Evolutionary conservation across 2,888 invertebrate genomes (phyloP), one percentile per base, ranked within the genome.

Genomic region (Thecocarcelia acutangulata): DNA sequence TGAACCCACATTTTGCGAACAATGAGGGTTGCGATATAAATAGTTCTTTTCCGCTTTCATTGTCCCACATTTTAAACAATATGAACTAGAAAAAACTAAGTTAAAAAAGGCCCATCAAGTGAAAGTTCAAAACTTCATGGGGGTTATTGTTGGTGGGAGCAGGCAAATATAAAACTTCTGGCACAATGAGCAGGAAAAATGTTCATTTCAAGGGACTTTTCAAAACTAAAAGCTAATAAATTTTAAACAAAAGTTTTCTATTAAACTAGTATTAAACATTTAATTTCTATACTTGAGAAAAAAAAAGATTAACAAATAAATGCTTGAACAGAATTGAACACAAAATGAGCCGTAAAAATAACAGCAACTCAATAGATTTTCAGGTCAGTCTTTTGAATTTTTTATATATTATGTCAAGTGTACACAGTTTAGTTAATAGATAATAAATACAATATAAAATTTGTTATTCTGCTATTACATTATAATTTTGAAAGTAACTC

Each of bases 91-190:
- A 64, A 64, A 37, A 66, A 59, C 13, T 3, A 24, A 5, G 37
- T 59, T 8, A 61, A 73, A 77, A 59, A 63, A 46, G 46, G 54
- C 46, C 12, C 28, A 75, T 15, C 50, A 37, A 81, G 78, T 78
- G 78, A 81, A 81, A 81, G 78, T 78, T 78, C 50, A 77, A 74
- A 73, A 64, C 40, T 69, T 69, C 73, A 58, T 64, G 69, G 19
- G 56, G 46, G 21, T 50, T 70, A 64, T 54, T 58, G 63, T 78
- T 58, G 52, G 33, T 33, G 4, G 33, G 9, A 33, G 9, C 5
- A 9, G 9, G 37, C 12, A 52, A 63, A 66, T 40, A 54, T 37
- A 37, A 61, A 56, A 48, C 37, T 54, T 58, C 19, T 56, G 69
- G 33, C 33, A 33, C 17, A 40, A 59, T 33, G 33, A 54, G 21